Evolutionary conservation across 2,113 vertebrate genomes (phyloP).

Genomic region (Ctenodactylus gundi): DNA sequence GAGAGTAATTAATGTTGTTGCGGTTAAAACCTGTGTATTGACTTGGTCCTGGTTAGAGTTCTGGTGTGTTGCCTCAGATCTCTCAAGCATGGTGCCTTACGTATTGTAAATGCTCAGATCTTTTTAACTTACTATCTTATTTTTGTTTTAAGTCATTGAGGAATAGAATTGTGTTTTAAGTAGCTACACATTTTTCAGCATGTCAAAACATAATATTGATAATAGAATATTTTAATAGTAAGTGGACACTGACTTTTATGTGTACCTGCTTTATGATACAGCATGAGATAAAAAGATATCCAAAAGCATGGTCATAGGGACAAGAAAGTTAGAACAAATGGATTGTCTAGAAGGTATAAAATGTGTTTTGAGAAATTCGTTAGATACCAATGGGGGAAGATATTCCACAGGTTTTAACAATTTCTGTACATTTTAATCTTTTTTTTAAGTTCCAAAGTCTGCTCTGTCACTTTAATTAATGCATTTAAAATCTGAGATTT

Average conservation of each 20-base stretch:
- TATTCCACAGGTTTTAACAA: not conserved
- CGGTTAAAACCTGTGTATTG: not conserved
- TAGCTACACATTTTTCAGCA: not conserved
- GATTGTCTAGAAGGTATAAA: not conserved
- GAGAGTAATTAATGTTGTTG: not conserved
- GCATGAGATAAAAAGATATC: not conserved
- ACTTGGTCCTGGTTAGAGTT: not conserved
- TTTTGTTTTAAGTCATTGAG: slow-evolving; percentile 1
- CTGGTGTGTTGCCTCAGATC: not conserved
- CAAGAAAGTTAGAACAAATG: not conserved
- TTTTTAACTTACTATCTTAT: not conserved
- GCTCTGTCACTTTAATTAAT: not conserved
- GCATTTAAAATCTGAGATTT: not conserved
- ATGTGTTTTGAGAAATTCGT: not conserved
- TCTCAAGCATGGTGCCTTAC: not conserved
- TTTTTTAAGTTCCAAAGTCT: not conserved
- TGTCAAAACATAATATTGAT: not conserved
- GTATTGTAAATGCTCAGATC: not conserved
- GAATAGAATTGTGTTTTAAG: not conserved
- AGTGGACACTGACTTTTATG: not conserved
- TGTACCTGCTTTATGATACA: not conserved
- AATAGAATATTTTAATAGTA: not conserved
- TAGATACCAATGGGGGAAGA: not conserved
- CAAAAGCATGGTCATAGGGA: not conserved
- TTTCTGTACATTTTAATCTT: not conserved